Evolutionary conservation across 2,113 vertebrate genomes (phyloP), one percentile per base, ranked within the genome.

Genomic region (Corvus moneduloides): DNA sequence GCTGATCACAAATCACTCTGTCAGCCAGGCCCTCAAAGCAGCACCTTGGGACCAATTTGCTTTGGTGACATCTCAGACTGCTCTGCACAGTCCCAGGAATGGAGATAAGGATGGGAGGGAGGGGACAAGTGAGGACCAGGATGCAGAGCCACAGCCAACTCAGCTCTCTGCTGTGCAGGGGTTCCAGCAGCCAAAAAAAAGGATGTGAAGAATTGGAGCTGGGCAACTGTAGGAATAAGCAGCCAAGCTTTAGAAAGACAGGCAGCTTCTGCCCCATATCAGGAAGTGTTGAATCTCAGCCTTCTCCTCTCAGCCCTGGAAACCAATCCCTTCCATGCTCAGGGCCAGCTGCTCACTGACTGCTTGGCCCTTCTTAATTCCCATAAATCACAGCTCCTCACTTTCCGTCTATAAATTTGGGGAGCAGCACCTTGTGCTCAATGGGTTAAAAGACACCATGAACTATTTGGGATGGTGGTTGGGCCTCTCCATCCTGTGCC

Each of bases 101-200:
- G 43, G n/a, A 61, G 48, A 63, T 4, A 15, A 13, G 37, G 37
- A 22, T 5, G 6, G 44, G 8, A 74, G 22, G 46, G 48, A 71
- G 28, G 33, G 24, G 13, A 27, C 1, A 1, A 1, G n/a, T 1
- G 4, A 78, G 55, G 41, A 73, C 32, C 16, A 0, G n/a, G 67
- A 44, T 9, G 19, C n/a, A 67, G 32, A 62, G 44, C 78, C 51
- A 4, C 51, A 62, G 68, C 63, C 4, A 1, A 1, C 3, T 0
- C 23, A 56, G 52, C 48, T 61, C 44, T 75, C 44, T 18, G 67
- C 75, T 37, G 19, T 11, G 3, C 30, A 23, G n/a, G 28, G 48
- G 10, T 14, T 85, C 21, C 85, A 55, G 74, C 23, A 77, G 32
- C 44, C 26, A 27, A 23, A 41, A 16, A 32, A n/a, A 19, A 55